Percentiles rank a stretch among this genome's conserved stretches.
Evolutionary conservation across 2,113 vertebrate genomes (phyloP).

Genomic region (Rattus rattus): DNA sequence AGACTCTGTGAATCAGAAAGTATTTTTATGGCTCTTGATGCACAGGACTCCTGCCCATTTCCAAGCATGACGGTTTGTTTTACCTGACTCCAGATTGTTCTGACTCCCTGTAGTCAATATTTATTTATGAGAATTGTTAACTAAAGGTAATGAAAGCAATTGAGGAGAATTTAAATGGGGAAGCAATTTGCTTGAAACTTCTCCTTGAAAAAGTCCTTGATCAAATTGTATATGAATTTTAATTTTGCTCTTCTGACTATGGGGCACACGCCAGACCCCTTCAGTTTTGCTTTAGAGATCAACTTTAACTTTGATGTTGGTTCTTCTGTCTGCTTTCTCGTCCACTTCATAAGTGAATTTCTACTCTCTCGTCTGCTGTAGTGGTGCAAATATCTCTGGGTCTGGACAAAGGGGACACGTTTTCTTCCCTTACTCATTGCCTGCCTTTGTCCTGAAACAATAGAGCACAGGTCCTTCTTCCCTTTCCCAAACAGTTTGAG

Average conservation of each 20-base stretch:
- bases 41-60: background rate
- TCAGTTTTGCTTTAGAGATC: background rate
- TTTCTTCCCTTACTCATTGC: background rate
- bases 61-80: constrained; percentile 29
- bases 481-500: background rate
- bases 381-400: background rate
- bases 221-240: constrained; percentile 42
- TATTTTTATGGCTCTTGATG: background rate
- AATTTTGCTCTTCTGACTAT: constrained; percentile 14
- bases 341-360: background rate
- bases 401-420: background rate
- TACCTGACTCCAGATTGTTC: constrained; percentile 13
- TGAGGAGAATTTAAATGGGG: constrained; percentile 39
- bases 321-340: background rate
- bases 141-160: constrained; percentile 39
- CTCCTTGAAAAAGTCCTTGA: constrained; percentile 13
- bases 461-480: background rate
- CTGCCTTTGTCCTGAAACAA: background rate
- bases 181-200: constrained; percentile 49
- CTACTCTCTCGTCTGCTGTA: background rate
- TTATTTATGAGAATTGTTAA: constrained; percentile 62
- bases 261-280: background rate
- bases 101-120: constrained; percentile 29
- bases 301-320: background rate
- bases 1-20: background rate